phyloP scores from a whole-genome alignment of 2,797 vertebrate species.

The Trematomus bernacchii region DNA sequence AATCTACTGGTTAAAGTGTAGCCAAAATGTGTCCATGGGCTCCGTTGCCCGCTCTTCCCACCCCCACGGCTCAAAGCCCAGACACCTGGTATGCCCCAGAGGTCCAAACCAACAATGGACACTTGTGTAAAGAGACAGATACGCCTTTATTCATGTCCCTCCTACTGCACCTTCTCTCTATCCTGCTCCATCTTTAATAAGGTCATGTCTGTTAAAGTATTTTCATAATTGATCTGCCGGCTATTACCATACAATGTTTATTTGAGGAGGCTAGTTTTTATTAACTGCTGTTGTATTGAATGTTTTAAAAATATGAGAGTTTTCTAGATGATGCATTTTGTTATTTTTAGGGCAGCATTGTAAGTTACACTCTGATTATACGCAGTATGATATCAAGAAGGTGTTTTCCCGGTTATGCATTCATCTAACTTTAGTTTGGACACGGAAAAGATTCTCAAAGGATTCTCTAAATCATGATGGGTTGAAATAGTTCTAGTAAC shows the following conservation, averaged over 20 bases:
- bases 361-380: not conserved
- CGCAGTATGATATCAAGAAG: not conserved
- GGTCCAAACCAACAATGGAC: slow-evolving; percentile 80
- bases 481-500: not conserved
- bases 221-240: slow-evolving; percentile 20
- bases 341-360: not conserved
- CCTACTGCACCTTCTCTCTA: slow-evolving; percentile 51
- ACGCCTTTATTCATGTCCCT: slow-evolving; percentile 68
- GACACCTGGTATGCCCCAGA: slow-evolving; percentile 80
- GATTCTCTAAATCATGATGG: not conserved
- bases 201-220: slow-evolving; percentile 30
- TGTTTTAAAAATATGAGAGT: not conserved
- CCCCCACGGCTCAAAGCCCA: slow-evolving; percentile 67
- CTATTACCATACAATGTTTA: not conserved
- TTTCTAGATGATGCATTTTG: not conserved
- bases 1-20: slow-evolving; percentile 76
- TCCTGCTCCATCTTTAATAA: slow-evolving; percentile 39
- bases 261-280: not conserved
- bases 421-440: slow-evolving; percentile 1
- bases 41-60: slow-evolving; percentile 37
- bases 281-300: not conserved
- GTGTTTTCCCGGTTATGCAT: slow-evolving; percentile 6
- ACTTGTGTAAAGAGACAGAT: slow-evolving; percentile 78
- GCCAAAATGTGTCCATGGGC: slow-evolving; percentile 60
- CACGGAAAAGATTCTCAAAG: not conserved